Evolutionary conservation across 2,797 vertebrate species (phyloP), one percentile per base, ranked within the genome.

Genomic region (Melopsittacus undulatus): DNA sequence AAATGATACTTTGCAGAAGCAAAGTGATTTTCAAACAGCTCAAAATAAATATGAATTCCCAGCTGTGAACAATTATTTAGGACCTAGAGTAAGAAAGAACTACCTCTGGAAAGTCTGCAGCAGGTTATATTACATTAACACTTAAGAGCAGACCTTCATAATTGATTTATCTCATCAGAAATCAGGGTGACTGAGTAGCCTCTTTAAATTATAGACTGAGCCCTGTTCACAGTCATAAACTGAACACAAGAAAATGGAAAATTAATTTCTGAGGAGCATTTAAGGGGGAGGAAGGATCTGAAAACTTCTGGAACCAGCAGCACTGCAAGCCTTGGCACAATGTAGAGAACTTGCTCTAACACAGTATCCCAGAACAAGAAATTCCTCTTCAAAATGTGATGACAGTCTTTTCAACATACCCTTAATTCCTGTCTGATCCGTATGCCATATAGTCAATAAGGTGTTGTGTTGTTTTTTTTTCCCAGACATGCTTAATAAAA

Each of bases 71-170:
- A 78, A 78, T 92, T 94, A 92, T 68, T 95, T 77, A 85, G 68
- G 87, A 42, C 13, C 11, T 38, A 70, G 36, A 46, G 14, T 56
- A 77, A 87, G 83, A 87, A 90, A 72, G 36, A 30, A 52, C 78
- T 91, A 92, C 59, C 16, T 63, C 62, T 87, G 88, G 78, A 85
- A 74, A 64, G 72, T 66, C 90, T 93, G 82, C 26, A 78, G 75
- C 68, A 89, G 83, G 49, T 79, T 89, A 7, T 69, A 92, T 96
- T 96, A 69, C 52, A 83, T 94, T 93, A 96, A 75, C 83, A 89
- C 75, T 78, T 92, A 38, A 85, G 64, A 93, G 30, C 91, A 95
- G 83, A 83, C 66, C 3, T 8, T 69, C 23, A 3, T 93, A 96
- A 95, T 48, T 93, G 61, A 59, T 85, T 96, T 95, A 83, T 87